Base-by-base conservation (phyloP, 2,797 vertebrate genomes). In the Tapera naevia region DNA sequence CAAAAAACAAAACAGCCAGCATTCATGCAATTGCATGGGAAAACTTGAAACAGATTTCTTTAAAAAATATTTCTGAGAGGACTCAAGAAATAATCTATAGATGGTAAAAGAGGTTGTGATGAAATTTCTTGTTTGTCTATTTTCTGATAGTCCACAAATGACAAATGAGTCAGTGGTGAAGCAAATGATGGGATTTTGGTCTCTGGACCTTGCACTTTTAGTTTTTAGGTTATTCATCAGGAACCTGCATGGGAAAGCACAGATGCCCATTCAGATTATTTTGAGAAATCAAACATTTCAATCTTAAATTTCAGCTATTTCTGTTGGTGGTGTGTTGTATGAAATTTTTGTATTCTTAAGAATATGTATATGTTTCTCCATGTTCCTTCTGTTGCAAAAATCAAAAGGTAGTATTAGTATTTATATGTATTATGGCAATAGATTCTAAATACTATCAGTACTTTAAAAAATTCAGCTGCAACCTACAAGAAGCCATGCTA, bases 121-220 rank as follows among this genome's bases (percentile, higher is more conserved):
- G 6, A 4, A 48, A 27, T 54, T 48, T 74, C 30, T 51, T 69
- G 14, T 57, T 61, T 24, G 2, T 5, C 14, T 66, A 19, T 11
- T 62, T 90, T 62, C 32, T 88, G 28, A 1, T 23, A n/a, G 7
- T 53, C 37, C 7, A 30, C 16, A 70, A 46, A 45, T 74, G 22
- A 70, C 33, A 45, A n/a, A n/a, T n/a, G 13, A 73, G 41, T 22
- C 12, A 39, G 5, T 57, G 12, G 10, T 35, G 37, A 74, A 81
- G 19, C 2, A 53, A 53, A 51, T 32, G 16, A 65, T 2, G 5
- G 16, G 2, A 0, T 22, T 65, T 67, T 93, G n/a, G 37, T 48
- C 2, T 22, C 30, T 53, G 24, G 35, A n/a, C 2, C 2, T 54
- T 45, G 57, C 2, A 5, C 5, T 15, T 64, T 19, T 14, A 3